These are phyloP conservation scores for Drosophila teissieri DNA, from an alignment of 1,140 invertebrate genomes.

Conservation along the genomic window DNA sequence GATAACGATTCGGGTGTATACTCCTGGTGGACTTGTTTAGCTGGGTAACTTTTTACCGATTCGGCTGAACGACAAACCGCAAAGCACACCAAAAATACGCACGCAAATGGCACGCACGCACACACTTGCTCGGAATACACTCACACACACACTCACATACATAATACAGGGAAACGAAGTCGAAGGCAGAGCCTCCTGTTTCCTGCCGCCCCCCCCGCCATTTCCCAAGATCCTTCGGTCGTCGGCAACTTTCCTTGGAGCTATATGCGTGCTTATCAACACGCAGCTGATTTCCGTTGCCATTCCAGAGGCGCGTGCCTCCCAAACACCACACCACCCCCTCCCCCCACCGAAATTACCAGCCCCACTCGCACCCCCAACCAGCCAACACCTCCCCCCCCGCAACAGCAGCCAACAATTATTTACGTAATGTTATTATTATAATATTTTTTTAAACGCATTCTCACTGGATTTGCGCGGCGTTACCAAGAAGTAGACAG, in stretches of 20 bases:
- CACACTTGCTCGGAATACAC: neutral
- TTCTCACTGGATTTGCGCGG: constrained; percentile 78
- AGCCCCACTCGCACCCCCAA: constrained; percentile 1
- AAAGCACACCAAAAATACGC: constrained; percentile 76
- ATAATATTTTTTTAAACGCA: constrained; percentile 83
- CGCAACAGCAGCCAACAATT: constrained; percentile 71
- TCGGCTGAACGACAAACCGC: constrained; percentile 44
- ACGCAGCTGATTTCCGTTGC: constrained; percentile 81
- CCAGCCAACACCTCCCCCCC: neutral
- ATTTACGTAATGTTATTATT: constrained; percentile 83
- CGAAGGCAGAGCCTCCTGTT: constrained; percentile 23
- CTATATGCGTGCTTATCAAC: constrained; percentile 76
- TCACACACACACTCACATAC: constrained; percentile 5
- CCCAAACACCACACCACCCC: constrained; percentile 2
- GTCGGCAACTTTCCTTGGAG: constrained; percentile 39
- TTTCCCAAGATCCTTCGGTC: constrained; percentile 10
- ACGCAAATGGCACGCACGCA: constrained; percentile 57
- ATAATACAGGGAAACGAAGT: constrained; percentile 26
- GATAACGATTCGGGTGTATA: neutral
- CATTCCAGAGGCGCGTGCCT: constrained; percentile 73
- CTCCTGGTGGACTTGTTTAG: neutral
- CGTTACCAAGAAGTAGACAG: constrained; percentile 48
- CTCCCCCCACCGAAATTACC: neutral
- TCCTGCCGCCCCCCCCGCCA: neutral
- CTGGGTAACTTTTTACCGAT: constrained; percentile 4